These are phyloP conservation scores for Neogobius melanostomus DNA, from an alignment of 2,113 vertebrate genomes.

Conservation along the genomic window DNA sequence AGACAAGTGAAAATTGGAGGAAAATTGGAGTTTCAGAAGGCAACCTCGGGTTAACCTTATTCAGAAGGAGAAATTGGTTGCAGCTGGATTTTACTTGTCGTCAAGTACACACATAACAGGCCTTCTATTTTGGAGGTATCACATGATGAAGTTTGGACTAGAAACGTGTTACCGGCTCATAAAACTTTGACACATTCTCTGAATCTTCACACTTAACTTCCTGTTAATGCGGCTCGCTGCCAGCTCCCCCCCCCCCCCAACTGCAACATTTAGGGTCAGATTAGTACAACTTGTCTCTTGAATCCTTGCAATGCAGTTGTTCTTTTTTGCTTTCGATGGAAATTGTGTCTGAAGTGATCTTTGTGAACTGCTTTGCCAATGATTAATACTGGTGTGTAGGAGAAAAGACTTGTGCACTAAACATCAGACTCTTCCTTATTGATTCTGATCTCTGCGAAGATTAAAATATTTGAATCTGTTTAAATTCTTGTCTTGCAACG, in stretches of 20 bases:
- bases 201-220: constrained; percentile 2
- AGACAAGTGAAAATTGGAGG: constrained; percentile 42
- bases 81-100: constrained; percentile 53
- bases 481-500: not conserved
- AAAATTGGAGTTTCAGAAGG: constrained; percentile 54
- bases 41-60: constrained; percentile 56
- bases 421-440: not conserved
- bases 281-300: not conserved
- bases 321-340: not conserved
- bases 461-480: not conserved
- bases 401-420: not conserved
- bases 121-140: constrained; percentile 39
- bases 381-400: not conserved
- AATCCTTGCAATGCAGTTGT: not conserved
- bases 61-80: constrained; percentile 58
- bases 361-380: not conserved
- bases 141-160: constrained; percentile 21
- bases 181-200: constrained; percentile 8
- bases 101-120: constrained; percentile 40
- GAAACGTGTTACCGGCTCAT: not conserved
- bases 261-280: not conserved
- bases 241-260: not conserved
- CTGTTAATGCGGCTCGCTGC: not conserved
- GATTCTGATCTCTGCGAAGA: not conserved
- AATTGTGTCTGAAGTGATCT: not conserved